phyloP scores from a whole-genome alignment of 2,888 invertebrate species.

The Stenotaenia linearis region DNA sequence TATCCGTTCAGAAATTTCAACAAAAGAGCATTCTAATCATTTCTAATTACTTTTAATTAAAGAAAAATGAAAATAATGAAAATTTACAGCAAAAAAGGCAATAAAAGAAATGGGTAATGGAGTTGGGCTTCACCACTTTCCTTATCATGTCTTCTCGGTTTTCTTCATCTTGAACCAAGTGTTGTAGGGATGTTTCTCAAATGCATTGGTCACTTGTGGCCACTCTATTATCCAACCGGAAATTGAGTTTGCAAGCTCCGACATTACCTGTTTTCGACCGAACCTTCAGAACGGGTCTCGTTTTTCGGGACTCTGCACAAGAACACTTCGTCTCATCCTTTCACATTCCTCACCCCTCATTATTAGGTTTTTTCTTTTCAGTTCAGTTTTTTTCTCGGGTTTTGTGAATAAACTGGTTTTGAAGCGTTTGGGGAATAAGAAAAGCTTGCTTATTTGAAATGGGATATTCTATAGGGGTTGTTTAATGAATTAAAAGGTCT shows the following conservation, averaged over 20 bases:
- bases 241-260: slow-evolving; percentile 3
- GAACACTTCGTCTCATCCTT: neutral
- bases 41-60: too few species aligned
- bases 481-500: too few species aligned
- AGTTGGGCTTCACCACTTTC: neutral
- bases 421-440: neutral
- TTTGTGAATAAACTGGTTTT: neutral
- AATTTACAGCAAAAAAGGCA: too few species aligned
- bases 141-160: slow-evolving; percentile 6
- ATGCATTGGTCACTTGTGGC: slow-evolving; percentile 19
- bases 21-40: too few species aligned
- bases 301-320: neutral
- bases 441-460: neutral
- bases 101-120: neutral
- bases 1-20: too few species aligned
- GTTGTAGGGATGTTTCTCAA: slow-evolving; percentile 19
- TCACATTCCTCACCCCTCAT: neutral
- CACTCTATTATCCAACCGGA: slow-evolving; percentile 14
- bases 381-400: neutral
- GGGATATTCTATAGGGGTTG: too few species aligned
- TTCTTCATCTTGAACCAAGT: neutral
- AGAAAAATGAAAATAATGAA: too few species aligned
- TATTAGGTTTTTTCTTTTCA: neutral
- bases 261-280: neutral
- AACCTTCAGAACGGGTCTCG: neutral